A percentile compares a stretch with the other conserved stretches of the same genome.
phyloP scores from a whole-genome alignment of 2,888 invertebrate species.

The Volucella inflata region DNA sequence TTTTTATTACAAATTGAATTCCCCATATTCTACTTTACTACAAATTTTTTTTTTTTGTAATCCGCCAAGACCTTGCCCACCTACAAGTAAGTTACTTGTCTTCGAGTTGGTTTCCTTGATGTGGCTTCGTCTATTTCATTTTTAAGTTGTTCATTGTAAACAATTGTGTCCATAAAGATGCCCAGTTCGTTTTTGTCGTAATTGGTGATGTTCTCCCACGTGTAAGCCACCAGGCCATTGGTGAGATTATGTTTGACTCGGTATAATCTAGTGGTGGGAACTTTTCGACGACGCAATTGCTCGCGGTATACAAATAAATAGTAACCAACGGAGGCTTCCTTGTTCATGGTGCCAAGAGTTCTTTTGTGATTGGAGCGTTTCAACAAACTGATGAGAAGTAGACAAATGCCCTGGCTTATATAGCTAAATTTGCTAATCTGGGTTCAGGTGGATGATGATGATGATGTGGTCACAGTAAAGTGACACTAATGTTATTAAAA shows the following conservation, averaged over 20 bases:
- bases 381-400: too few species aligned
- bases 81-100: conserved; percentile 33
- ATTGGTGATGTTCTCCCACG: conserved; percentile 39
- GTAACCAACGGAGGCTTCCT: conserved; percentile 33
- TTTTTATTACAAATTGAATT: too few species aligned
- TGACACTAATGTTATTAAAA: too few species aligned
- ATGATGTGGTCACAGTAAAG: too few species aligned
- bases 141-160: conserved; percentile 34
- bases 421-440: too few species aligned
- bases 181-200: conserved; percentile 29
- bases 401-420: too few species aligned
- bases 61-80: too few species aligned
- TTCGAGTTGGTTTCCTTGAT: background rate
- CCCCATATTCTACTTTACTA: background rate
- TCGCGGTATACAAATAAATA: conserved; percentile 32
- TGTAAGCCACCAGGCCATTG: conserved; percentile 21
- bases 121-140: conserved; percentile 1
- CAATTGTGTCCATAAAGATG: conserved; percentile 28
- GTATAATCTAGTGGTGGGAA: background rate
- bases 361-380: too few species aligned
- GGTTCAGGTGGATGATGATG: too few species aligned
- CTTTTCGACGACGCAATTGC: conserved; percentile 20
- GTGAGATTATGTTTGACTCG: conserved; percentile 37
- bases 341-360: background rate
- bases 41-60: background rate